These are phyloP conservation scores for Monochamus alternatus DNA, from an alignment of 2,888 invertebrate species.

Conservation along the genomic window DNA sequence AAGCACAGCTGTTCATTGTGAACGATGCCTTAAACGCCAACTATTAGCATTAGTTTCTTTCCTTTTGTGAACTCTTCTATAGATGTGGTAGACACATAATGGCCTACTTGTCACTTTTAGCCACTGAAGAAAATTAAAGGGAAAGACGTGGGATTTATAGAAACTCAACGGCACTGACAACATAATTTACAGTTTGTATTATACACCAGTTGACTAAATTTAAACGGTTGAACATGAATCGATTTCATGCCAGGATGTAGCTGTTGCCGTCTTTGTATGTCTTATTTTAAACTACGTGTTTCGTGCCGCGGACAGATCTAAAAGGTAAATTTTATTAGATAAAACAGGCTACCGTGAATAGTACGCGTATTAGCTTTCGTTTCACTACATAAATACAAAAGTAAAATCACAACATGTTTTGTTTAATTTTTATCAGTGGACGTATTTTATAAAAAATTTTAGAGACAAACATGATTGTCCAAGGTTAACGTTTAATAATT, in stretches of 20 bases:
- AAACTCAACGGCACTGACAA: slow-evolving; percentile 42
- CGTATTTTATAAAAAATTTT: too few species aligned
- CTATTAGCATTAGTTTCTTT: slow-evolving; percentile 59
- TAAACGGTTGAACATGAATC: slow-evolving; percentile 42
- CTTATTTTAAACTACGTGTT: slow-evolving; percentile 2
- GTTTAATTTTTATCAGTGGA: too few species aligned
- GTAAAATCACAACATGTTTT: too few species aligned
- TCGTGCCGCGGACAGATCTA: background rate
- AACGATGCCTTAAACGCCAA: slow-evolving; percentile 54
- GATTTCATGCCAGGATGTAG: slow-evolving; percentile 30
- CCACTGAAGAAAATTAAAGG: slow-evolving; percentile 44
- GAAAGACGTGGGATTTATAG: slow-evolving; percentile 42
- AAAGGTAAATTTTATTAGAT: too few species aligned
- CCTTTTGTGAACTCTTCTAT: slow-evolving; percentile 50
- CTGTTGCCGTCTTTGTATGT: background rate
- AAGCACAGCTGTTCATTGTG: slow-evolving; percentile 52
- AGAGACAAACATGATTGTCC: too few species aligned
- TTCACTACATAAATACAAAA: too few species aligned
- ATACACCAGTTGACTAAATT: slow-evolving; percentile 42
- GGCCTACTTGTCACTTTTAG: slow-evolving; percentile 45
- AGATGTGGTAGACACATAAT: slow-evolving; percentile 47
- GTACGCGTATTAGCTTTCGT: too few species aligned
- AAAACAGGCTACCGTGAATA: too few species aligned
- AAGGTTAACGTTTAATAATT: too few species aligned
- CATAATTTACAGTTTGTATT: slow-evolving; percentile 46